phyloP scores from a whole-genome alignment of 92 coral and sea anemone genomes.

The Montipora capitata region DNA sequence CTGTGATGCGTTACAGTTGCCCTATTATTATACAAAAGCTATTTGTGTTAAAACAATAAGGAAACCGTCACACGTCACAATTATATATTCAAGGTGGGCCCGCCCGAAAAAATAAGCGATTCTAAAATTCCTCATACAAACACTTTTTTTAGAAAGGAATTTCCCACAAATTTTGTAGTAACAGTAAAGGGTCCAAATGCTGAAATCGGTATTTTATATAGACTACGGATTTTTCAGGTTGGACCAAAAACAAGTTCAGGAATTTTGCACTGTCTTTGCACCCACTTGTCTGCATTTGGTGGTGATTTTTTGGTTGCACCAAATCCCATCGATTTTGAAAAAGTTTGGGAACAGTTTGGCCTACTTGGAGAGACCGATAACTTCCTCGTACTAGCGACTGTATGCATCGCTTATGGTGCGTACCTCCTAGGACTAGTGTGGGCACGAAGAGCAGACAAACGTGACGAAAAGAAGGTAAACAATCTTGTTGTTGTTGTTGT shows the following conservation, averaged over 20 bases:
- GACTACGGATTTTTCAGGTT: conserved; percentile 15
- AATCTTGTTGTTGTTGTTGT: not conserved
- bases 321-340: conserved; percentile 96
- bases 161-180: too few relatives aligned
- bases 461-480: conserved; percentile 78
- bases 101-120: too few relatives aligned
- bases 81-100: too few relatives aligned
- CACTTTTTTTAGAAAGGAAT: too few relatives aligned
- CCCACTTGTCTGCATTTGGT: conserved; percentile 95
- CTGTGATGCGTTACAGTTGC: too few relatives aligned
- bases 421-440: conserved; percentile 82
- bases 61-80: too few relatives aligned
- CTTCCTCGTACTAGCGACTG: conserved; percentile 85
- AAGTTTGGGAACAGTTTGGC: conserved; percentile 80
- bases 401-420: conserved; percentile 76
- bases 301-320: conserved; percentile 96
- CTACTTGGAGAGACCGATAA: conserved; percentile 87
- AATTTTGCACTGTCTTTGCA: conserved; percentile 84
- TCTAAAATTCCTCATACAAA: too few relatives aligned
- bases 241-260: conserved; percentile 56
- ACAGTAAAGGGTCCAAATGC: too few relatives aligned
- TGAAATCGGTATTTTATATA: too few relatives aligned
- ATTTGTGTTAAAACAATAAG: too few relatives aligned
- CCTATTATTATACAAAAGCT: too few relatives aligned
- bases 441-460: conserved; percentile 87